These are phyloP conservation scores for Silurus glanis DNA, from an alignment of 2,113 vertebrate species.

Conservation along the genomic window DNA sequence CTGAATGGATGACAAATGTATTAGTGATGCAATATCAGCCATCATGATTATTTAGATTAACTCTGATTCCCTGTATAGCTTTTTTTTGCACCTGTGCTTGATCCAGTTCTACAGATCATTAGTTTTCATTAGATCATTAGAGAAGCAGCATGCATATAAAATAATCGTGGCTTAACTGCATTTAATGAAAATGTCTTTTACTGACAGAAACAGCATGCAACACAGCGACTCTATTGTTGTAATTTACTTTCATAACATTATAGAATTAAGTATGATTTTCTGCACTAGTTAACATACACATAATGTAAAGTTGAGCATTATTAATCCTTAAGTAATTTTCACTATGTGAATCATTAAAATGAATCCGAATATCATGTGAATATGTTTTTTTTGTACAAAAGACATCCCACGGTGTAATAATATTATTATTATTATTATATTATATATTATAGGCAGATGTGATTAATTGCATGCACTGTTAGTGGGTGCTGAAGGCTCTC, in stretches of 20 bases:
- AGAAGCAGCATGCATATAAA: not conserved
- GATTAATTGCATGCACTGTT: not conserved
- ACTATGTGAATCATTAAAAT: not conserved
- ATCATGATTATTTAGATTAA: not conserved
- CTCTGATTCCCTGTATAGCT: not conserved
- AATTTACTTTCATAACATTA: not conserved
- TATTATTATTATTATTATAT: not conserved
- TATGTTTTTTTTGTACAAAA: not conserved
- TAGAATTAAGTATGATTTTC: not conserved
- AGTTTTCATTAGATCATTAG: not conserved
- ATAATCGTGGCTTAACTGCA: not conserved
- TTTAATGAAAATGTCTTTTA: not conserved
- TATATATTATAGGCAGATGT: not conserved
- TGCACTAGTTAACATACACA: not conserved
- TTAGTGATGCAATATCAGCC: not conserved
- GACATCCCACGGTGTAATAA: not conserved
- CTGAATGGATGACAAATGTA: not conserved
- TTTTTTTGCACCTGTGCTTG: not conserved
- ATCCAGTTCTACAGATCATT: not conserved
- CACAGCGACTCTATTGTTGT: not conserved
- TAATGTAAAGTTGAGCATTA: not conserved
- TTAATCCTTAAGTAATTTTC: not conserved
- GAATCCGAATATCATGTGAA: not conserved
- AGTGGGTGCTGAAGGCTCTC: not conserved
- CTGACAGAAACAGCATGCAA: not conserved